A percentile compares a stretch with the other conserved stretches of the same genome.
Evolutionary conservation across 1,140 invertebrate species (phyloP).

Genomic region (Lepidotrigona ventralis): DNA sequence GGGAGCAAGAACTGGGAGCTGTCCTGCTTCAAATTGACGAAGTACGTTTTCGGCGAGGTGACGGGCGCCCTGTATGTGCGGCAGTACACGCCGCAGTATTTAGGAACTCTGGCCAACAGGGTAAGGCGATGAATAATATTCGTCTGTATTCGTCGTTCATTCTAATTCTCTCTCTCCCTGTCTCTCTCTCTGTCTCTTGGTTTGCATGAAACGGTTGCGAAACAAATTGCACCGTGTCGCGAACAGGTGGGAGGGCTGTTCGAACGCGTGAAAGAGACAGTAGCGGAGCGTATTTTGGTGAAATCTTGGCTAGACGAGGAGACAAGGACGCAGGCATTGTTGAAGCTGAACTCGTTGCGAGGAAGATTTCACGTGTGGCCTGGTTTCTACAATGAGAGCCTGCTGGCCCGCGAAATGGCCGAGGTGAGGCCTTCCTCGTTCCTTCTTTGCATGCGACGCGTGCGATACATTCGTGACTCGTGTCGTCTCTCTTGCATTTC

Average conservation of each 20-base stretch:
- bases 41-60: constrained; percentile 73
- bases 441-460: neutral
- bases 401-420: constrained; percentile 70
- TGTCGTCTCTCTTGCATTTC: neutral
- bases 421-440: constrained; percentile 64
- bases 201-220: neutral
- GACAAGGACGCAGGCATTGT: constrained; percentile 81
- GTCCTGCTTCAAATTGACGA: constrained; percentile 78
- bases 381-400: constrained; percentile 75
- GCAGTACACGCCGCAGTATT: constrained; percentile 76
- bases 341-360: constrained; percentile 81
- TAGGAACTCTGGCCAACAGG: constrained; percentile 75
- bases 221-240: neutral
- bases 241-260: constrained; percentile 78
- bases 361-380: constrained; percentile 82
- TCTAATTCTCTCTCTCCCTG: neutral
- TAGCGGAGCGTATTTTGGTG: constrained; percentile 81
- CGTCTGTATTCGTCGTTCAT: neutral
- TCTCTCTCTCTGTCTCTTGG: too few relatives aligned
- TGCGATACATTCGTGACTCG: neutral
- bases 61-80: constrained; percentile 79
- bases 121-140: constrained; percentile 55
- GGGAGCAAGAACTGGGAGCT: constrained; percentile 74
- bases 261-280: constrained; percentile 82
- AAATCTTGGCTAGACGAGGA: constrained; percentile 85